Percentiles rank a stretch among this genome's conserved stretches.
These are phyloP conservation scores for Tinea semifulvella DNA, from an alignment of 2,888 invertebrate species.

Conservation along the genomic window DNA sequence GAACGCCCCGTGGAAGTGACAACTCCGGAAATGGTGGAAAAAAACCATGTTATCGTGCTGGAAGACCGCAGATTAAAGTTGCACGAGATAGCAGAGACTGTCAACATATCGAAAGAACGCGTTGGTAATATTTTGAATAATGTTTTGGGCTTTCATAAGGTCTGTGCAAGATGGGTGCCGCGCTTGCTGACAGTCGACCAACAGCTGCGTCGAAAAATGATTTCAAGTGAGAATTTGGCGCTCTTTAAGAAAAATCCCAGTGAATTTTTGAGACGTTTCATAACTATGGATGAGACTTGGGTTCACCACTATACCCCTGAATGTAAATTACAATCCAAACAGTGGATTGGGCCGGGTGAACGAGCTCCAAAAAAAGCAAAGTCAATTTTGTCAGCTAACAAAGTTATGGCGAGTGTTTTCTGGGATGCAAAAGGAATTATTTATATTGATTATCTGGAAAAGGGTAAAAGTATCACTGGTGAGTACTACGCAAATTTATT, in stretches of 20 bases:
- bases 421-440: constrained; percentile 14
- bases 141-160: too few relatives aligned
- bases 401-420: constrained; percentile 9
- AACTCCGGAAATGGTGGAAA: too few relatives aligned
- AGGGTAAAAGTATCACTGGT: constrained; percentile 13
- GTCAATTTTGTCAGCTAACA: too few relatives aligned
- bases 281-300: constrained; percentile 14
- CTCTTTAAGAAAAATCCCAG: constrained; percentile 5
- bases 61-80: too few relatives aligned
- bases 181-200: neutral
- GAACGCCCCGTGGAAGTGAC: too few relatives aligned
- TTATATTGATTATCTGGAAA: constrained; percentile 15
- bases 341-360: constrained; percentile 9
- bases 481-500: constrained; percentile 12
- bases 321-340: constrained; percentile 13
- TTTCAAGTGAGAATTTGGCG: constrained; percentile 1
- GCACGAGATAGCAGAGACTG: too few relatives aligned
- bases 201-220: neutral
- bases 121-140: too few relatives aligned
- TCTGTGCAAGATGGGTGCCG: too few relatives aligned
- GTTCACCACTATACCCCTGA: constrained; percentile 12
- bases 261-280: constrained; percentile 11
- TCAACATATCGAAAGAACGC: too few relatives aligned
- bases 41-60: too few relatives aligned
- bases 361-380: constrained; percentile 13